Base-by-base conservation (phyloP, 2,113 vertebrate genomes). In the Notarius quadriscutis region DNA sequence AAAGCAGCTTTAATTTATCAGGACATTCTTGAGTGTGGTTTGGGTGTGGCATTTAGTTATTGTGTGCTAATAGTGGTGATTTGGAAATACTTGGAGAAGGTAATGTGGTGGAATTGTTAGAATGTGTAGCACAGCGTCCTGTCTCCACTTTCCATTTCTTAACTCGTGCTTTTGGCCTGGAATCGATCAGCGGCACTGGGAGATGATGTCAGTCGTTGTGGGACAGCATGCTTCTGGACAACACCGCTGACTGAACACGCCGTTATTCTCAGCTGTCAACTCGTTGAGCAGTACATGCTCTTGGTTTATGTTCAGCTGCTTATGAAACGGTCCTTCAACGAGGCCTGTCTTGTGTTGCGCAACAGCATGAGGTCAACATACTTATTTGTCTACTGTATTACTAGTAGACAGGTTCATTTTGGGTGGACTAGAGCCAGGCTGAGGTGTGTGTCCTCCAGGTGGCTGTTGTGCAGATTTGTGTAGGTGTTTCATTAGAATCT, bases 21-120 rank as follows among this genome's bases (percentile, higher is more conserved):
- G 57, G 12, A 15, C 58, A 6, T 81, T n/a, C 34, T 77, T 34
- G 30, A 57, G 57, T 25, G 80, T 22, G 55, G 74, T 86, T 82
- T 69, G 80, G 58, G 67, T 81, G 60, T 75, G 75, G 65, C 22
- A n/a, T 48, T 83, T 22, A 5, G 9, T 41, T 10, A 34, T 18
- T 72, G 53, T 25, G 62, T 79, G 18, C 20, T 27, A 60, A 78
- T 58, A 82, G 71, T 7, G 83, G 48, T 58, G 72, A 87, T 50
- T 80, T 80, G 65, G 30, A 69, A 55, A 63, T 87, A 78, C 85
- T 85, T 89, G 83, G 89, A 92, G 93, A 93, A 94, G 92, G 91
- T 90, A 88, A 94, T 92, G 90, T 88, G 77, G 87, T 86, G 91
- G 88, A 93, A 94, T 91, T 93, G 91, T 93, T 93, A 91, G 87